A percentile compares a stretch with the other conserved stretches of the same genome.
Evolutionary conservation across 2,888 invertebrate species (phyloP).

Genomic region (Herminia tarsipennalis): DNA sequence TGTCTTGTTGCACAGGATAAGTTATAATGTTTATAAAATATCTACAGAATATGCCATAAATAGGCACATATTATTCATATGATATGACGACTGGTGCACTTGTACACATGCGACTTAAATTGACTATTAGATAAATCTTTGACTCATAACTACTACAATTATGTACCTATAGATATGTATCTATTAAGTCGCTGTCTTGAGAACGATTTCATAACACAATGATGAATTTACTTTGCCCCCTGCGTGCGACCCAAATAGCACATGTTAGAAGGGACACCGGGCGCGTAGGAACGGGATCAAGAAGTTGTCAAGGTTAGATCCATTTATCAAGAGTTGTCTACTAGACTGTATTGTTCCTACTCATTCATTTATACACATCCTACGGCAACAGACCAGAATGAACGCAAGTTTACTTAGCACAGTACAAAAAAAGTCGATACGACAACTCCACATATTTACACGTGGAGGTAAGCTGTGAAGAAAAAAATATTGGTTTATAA

Average conservation of each 20-base stretch:
- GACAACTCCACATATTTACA: constrained; percentile 48
- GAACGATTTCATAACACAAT: constrained; percentile 46
- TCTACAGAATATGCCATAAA: constrained; percentile 6
- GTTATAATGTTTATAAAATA: constrained; percentile 6
- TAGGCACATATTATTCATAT: constrained; percentile 1
- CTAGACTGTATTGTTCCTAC: constrained; percentile 46
- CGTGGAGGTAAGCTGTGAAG: constrained; percentile 51
- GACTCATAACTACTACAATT: constrained; percentile 4
- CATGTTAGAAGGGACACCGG: constrained; percentile 64
- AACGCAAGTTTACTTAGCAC: constrained; percentile 35
- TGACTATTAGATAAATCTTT: background rate
- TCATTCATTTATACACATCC: constrained; percentile 45
- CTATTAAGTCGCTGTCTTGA: constrained; percentile 10
- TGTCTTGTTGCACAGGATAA: constrained; percentile 1
- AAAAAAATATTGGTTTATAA: constrained; percentile 62
- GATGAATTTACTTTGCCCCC: constrained; percentile 61
- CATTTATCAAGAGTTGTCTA: constrained; percentile 76
- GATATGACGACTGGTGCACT: constrained; percentile 6
- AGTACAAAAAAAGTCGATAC: constrained; percentile 41
- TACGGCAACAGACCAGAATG: constrained; percentile 31
- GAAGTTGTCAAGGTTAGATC: constrained; percentile 81
- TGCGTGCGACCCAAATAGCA: constrained; percentile 72
- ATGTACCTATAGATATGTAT: background rate
- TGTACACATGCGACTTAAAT: background rate
- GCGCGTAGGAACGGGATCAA: constrained; percentile 77